These are phyloP conservation scores for Onychomys arenicola DNA, from an alignment of 2,797 vertebrate genomes.

Conservation along the genomic window DNA sequence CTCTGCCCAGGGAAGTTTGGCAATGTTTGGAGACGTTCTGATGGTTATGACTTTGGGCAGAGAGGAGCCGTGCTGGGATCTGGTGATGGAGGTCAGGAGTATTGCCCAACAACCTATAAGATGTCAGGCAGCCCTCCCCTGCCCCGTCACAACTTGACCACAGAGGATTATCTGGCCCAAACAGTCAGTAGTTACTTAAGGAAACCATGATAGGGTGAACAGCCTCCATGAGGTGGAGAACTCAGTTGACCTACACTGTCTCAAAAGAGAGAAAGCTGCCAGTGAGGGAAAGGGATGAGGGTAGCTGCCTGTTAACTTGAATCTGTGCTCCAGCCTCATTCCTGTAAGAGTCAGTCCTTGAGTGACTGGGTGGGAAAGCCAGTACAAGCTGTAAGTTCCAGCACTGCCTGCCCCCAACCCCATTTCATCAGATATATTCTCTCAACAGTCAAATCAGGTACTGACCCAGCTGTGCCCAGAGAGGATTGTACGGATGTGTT, in stretches of 20 bases:
- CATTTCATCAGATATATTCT: neutral
- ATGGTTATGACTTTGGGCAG: neutral
- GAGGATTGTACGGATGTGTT: slow-evolving; percentile 93
- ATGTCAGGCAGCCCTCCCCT: neutral
- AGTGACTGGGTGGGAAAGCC: neutral
- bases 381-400: neutral
- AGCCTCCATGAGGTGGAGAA: neutral
- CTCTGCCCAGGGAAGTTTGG: neutral
- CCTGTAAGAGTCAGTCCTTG: neutral
- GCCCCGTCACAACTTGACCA: neutral
- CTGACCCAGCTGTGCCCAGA: slow-evolving; percentile 94
- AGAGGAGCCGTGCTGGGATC: neutral
- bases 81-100: neutral
- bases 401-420: neutral
- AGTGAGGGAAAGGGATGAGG: rapidly evolving
- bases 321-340: neutral
- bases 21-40: neutral
- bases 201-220: neutral
- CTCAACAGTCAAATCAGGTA: slow-evolving; percentile 42
- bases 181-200: neutral
- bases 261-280: neutral
- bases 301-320: rapidly evolving
- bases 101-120: neutral
- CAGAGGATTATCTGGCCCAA: too few species aligned
- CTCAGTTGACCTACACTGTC: rapidly evolving